phyloP scores from a whole-genome alignment of 2,888 invertebrate species.

The Lepidocyrtoides sp. region DNA sequence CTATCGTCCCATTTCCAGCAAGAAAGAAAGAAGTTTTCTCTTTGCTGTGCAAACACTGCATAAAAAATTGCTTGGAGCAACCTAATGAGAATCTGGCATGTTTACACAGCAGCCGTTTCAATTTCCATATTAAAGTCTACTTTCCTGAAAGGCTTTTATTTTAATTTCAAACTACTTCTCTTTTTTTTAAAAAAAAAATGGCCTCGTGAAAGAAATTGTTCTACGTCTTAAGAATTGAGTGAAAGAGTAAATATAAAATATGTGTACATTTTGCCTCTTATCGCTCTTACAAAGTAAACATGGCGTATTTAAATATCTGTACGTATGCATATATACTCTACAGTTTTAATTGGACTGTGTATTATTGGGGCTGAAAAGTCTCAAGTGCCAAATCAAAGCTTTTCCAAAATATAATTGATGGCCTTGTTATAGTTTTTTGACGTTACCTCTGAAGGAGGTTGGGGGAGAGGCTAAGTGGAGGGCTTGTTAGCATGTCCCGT shows the following conservation, averaged over 20 bases:
- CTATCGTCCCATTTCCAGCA: too few relatives aligned
- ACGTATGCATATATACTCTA: too few relatives aligned
- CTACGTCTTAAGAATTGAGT: not conserved
- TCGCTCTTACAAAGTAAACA: not conserved
- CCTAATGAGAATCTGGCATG: slow-evolving; percentile 67
- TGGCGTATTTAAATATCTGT: too few relatives aligned
- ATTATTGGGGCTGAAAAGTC: not conserved
- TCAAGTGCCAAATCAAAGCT: not conserved
- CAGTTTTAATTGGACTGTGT: slow-evolving; percentile 3
- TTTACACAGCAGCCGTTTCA: slow-evolving; percentile 41
- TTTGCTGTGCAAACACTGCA: not conserved
- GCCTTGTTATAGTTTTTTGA: not conserved
- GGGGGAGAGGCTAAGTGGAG: not conserved
- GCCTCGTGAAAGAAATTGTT: not conserved
- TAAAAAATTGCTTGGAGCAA: not conserved
- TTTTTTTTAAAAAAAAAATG: slow-evolving; percentile 23
- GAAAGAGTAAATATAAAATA: not conserved
- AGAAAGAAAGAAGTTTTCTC: not conserved
- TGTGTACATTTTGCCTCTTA: not conserved
- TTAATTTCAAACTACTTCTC: not conserved
- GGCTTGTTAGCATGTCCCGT: not conserved
- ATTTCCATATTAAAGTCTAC: slow-evolving; percentile 30
- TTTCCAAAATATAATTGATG: slow-evolving; percentile 10
- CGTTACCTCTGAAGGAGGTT: too few relatives aligned
- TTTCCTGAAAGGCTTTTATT: not conserved